phyloP scores from a whole-genome alignment of 1,140 invertebrate genomes.

The Ceratina calcarata region DNA sequence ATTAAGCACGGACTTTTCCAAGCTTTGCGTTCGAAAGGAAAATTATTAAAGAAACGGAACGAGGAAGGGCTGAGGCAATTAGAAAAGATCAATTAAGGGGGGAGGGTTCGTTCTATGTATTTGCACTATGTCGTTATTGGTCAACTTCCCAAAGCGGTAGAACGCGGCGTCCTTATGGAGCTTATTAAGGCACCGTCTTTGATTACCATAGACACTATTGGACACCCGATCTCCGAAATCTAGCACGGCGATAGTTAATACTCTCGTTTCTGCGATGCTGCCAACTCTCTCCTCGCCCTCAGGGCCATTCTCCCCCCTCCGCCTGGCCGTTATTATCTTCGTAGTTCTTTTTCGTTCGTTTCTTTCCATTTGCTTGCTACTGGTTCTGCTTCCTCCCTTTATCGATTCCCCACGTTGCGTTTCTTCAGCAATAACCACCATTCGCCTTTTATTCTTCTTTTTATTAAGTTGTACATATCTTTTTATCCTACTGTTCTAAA shows the following conservation, averaged over 20 bases:
- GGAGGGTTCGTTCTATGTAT: constrained; percentile 10
- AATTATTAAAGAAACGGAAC: background rate
- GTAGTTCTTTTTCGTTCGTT: background rate
- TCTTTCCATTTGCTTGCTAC: background rate
- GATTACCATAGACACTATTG: constrained; percentile 35
- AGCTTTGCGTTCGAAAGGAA: background rate
- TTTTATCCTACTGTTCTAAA: background rate
- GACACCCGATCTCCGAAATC: constrained; percentile 36
- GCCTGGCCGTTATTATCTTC: constrained; percentile 1
- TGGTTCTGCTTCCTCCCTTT: background rate
- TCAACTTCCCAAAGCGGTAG: constrained; percentile 6
- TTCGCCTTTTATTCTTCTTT: background rate
- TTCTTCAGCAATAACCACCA: background rate
- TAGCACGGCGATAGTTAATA: constrained; percentile 31
- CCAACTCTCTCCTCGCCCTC: background rate
- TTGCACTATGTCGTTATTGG: constrained; percentile 12
- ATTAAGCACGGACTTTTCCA: background rate
- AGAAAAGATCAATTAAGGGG: constrained; percentile 11
- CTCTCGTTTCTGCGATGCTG: constrained; percentile 10
- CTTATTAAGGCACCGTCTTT: constrained; percentile 41
- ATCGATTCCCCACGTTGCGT: background rate
- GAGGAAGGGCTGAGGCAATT: constrained; percentile 1
- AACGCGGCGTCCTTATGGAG: background rate
- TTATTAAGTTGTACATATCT: too few species aligned
- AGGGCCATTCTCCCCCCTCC: background rate